A percentile compares a stretch with the other conserved stretches of the same genome.
Evolutionary conservation across 2,113 vertebrate genomes (phyloP).

Genomic region (Gobio gobio): DNA sequence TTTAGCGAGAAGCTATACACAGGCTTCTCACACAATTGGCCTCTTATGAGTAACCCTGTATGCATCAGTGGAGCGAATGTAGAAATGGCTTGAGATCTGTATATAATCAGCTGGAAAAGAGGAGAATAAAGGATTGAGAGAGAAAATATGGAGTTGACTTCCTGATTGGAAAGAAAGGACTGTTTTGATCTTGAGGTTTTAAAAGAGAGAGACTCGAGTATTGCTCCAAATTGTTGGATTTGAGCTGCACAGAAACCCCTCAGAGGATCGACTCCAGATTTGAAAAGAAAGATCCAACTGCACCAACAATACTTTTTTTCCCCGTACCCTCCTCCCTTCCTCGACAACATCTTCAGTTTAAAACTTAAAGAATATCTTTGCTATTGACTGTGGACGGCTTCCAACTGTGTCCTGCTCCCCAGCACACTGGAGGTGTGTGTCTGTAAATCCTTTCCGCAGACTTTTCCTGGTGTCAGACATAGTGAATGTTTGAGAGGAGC

Average conservation of each 20-base stretch:
- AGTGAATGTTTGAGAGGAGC: background rate
- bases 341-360: conserved; percentile 17
- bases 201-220: conserved; percentile 20
- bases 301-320: background rate
- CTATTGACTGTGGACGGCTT: conserved; percentile 32
- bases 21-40: conserved; percentile 40
- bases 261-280: conserved; percentile 27
- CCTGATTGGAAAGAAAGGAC: conserved; percentile 16
- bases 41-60: conserved; percentile 51
- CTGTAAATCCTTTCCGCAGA: conserved; percentile 24
- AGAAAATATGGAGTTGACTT: background rate
- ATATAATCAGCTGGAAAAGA: conserved; percentile 49
- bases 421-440: conserved; percentile 34
- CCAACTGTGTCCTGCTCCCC: conserved; percentile 40
- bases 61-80: conserved; percentile 57
- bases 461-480: conserved; percentile 45
- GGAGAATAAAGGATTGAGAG: background rate
- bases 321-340: too few species aligned
- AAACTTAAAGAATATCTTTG: conserved; percentile 8
- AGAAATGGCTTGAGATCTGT: conserved; percentile 53
- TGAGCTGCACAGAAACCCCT: background rate
- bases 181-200: conserved; percentile 18
- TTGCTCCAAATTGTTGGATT: conserved; percentile 44
- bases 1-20: conserved; percentile 32
- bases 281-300: conserved; percentile 19